Evolutionary conservation across 2,888 invertebrate species (phyloP).

Genomic region (Tetramorium bicarinatum): DNA sequence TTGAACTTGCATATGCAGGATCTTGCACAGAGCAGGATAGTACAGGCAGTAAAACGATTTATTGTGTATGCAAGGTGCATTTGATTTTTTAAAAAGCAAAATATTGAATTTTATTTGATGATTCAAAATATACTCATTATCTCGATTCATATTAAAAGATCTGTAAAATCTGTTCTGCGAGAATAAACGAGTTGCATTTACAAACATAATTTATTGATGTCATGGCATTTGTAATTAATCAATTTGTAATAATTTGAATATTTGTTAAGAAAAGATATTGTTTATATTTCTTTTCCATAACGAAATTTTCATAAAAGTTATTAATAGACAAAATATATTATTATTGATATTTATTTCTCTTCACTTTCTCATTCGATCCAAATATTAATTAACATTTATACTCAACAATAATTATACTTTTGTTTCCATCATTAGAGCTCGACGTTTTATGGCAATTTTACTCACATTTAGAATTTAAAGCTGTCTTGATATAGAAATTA

Average conservation of each 20-base stretch:
- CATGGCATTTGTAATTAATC: background rate
- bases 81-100: constrained; percentile 8
- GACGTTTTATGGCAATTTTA: background rate
- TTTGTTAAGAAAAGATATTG: background rate
- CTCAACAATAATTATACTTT: background rate
- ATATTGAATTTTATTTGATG: background rate
- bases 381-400: background rate
- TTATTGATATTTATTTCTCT: background rate
- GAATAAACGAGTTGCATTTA: background rate
- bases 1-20: background rate
- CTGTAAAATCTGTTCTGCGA: constrained; percentile 10
- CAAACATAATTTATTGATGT: background rate
- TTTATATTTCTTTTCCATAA: background rate
- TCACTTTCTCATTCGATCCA: background rate
- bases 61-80: background rate
- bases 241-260: background rate
- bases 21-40: background rate
- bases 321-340: background rate
- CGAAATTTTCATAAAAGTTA: background rate
- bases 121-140: background rate
- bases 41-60: background rate
- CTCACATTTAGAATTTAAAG: background rate
- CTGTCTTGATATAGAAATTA: constrained; percentile 8
- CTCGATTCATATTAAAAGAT: constrained; percentile 1
- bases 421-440: background rate